phyloP scores from a whole-genome alignment of 2,797 vertebrate genomes.

The Microctenopoma stevenorrisi region DNA sequence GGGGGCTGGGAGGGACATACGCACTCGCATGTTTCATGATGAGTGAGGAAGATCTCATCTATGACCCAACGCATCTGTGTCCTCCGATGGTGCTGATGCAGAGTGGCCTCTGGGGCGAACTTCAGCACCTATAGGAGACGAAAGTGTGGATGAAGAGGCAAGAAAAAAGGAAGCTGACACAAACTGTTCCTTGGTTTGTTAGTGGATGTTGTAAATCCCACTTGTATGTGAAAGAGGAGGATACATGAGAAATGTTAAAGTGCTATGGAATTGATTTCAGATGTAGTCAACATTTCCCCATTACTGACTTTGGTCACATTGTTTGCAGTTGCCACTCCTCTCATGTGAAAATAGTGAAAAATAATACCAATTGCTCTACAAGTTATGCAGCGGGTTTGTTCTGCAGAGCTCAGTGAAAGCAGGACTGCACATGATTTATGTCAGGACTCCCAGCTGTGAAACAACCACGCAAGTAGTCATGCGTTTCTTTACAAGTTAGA shows the following conservation, averaged over 20 bases:
- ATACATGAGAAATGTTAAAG: background rate
- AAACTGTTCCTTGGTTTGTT: background rate
- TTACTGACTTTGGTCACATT: constrained; percentile 4
- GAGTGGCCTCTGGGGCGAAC: constrained; percentile 86
- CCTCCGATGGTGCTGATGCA: constrained; percentile 69
- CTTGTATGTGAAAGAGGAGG: background rate
- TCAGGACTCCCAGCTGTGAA: constrained; percentile 42
- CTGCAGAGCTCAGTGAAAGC: constrained; percentile 31
- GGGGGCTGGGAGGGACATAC: constrained; percentile 91
- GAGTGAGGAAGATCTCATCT: constrained; percentile 92
- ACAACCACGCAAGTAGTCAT: constrained; percentile 54
- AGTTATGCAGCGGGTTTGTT: constrained; percentile 42
- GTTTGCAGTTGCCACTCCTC: constrained; percentile 19
- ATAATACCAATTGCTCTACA: constrained; percentile 48
- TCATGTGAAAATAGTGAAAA: constrained; percentile 13
- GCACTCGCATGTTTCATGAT: constrained; percentile 95
- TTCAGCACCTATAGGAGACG: constrained; percentile 88
- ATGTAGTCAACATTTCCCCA: constrained; percentile 16
- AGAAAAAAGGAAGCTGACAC: background rate
- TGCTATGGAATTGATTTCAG: background rate
- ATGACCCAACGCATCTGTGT: constrained; percentile 87
- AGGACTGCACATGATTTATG: constrained; percentile 55
- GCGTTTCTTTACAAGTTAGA: constrained; percentile 36
- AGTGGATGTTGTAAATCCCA: background rate
- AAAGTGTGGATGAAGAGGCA: background rate